phyloP scores from a whole-genome alignment of 1,140 invertebrate species.

The Saccostrea echinata region DNA sequence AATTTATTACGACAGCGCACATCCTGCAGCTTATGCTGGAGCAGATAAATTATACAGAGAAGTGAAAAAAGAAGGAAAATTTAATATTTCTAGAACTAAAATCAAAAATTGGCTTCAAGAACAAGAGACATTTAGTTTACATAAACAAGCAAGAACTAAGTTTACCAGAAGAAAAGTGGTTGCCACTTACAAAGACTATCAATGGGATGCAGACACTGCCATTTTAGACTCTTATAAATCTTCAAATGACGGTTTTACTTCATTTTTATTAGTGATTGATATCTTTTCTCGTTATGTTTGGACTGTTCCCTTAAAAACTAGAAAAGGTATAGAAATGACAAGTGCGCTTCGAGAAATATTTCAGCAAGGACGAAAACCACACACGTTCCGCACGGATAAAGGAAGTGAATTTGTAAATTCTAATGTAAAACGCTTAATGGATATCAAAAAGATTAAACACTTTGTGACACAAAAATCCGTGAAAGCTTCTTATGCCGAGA shows the following conservation, averaged over 20 bases:
- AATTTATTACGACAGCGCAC: slow-evolving; percentile 54
- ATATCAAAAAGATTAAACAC: neutral
- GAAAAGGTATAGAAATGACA: slow-evolving; percentile 42
- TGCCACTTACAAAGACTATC: slow-evolving; percentile 52
- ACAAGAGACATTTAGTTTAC: slow-evolving; percentile 53
- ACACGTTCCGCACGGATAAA: slow-evolving; percentile 41
- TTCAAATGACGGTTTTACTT: slow-evolving; percentile 48
- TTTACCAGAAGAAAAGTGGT: slow-evolving; percentile 48
- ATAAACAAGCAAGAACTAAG: slow-evolving; percentile 50
- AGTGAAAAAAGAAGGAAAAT: slow-evolving; percentile 56
- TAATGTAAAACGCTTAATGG: neutral
- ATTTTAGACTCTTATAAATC: slow-evolving; percentile 40
- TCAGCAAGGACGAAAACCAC: slow-evolving; percentile 22
- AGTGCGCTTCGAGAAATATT: slow-evolving; percentile 26
- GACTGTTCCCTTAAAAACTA: too few relatives aligned
- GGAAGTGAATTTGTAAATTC: slow-evolving; percentile 43
- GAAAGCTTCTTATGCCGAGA: too few relatives aligned
- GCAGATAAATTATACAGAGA: slow-evolving; percentile 49
- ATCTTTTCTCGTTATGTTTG: slow-evolving; percentile 45
- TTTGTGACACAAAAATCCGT: too few relatives aligned
- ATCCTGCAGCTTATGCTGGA: slow-evolving; percentile 44
- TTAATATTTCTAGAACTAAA: slow-evolving; percentile 48
- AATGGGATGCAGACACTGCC: slow-evolving; percentile 58
- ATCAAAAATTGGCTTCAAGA: slow-evolving; percentile 54
- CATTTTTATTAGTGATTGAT: slow-evolving; percentile 42